Conservation (phyloP, 2,113 vertebrate genomes). For the Vidua chalybeata region DNA sequence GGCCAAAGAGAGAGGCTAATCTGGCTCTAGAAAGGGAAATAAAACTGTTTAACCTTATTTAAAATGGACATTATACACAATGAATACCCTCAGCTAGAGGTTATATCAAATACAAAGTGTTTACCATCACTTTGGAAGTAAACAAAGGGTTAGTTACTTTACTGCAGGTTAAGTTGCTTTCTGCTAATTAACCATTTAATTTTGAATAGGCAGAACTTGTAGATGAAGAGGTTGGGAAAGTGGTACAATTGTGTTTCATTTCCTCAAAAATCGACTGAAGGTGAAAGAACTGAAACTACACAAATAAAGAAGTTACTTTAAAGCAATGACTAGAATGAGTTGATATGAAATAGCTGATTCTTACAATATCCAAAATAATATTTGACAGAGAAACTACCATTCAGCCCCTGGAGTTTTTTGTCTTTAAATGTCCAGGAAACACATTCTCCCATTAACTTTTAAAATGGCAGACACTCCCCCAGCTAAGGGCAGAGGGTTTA, state of each 20-base stretch:
- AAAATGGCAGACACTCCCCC: not conserved
- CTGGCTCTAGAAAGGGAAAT: slow-evolving; percentile 79
- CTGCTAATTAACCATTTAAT: not conserved
- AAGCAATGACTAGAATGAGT: not conserved
- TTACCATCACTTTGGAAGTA: not conserved
- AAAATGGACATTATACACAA: not conserved
- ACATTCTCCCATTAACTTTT: fast-evolving
- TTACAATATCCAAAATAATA: not conserved
- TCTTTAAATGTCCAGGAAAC: not conserved
- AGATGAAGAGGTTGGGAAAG: not conserved
- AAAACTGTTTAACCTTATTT: not conserved
- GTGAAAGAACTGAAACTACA: not conserved
- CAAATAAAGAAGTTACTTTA: not conserved
- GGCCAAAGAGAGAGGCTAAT: slow-evolving; percentile 91
- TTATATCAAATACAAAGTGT: not conserved
- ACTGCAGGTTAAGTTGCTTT: not conserved
- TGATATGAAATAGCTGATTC: fast-evolving
- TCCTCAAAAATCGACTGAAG: not conserved
- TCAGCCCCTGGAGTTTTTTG: not conserved
- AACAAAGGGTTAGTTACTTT: not conserved
- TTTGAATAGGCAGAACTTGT: not conserved
- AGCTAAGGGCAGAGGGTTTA: not conserved
- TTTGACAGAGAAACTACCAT: not conserved
- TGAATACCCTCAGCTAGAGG: not conserved
- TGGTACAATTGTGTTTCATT: not conserved